Evolutionary conservation across 2,113 vertebrate species (phyloP).

Genomic region (Daubentonia madagascariensis): DNA sequence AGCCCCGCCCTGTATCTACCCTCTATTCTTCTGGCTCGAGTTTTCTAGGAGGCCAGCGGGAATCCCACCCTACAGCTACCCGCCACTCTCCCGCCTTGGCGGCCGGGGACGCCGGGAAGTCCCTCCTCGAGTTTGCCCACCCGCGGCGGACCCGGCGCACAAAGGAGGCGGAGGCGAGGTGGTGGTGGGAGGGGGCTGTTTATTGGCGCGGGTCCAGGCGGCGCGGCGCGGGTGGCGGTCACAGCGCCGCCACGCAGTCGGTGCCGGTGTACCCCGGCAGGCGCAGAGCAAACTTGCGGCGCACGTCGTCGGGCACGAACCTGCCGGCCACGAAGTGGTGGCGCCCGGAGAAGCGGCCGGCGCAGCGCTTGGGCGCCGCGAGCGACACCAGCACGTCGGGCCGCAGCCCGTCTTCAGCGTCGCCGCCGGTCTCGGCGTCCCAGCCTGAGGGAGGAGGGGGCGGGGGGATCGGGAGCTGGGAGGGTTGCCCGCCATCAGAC

Average conservation of each 20-base stretch:
- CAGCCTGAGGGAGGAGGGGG: slow-evolving; percentile 85
- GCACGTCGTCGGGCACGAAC: slow-evolving; percentile 94
- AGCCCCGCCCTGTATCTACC: neutral
- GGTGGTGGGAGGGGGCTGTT: neutral
- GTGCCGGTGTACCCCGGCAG: slow-evolving; percentile 91
- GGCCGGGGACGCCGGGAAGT: neutral
- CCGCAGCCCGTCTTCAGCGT: slow-evolving; percentile 85
- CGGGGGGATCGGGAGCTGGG: neutral
- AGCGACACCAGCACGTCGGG: slow-evolving; percentile 95
- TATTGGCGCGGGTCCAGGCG: neutral
- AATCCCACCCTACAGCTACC: neutral
- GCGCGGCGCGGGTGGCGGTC: slow-evolving; percentile 39
- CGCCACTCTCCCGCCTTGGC: neutral
- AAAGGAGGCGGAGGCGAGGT: neutral
- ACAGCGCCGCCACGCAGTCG: slow-evolving; percentile 92
- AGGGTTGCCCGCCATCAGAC: neutral
- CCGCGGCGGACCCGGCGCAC: neutral
- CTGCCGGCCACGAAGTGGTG: slow-evolving; percentile 94
- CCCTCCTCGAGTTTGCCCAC: fast-evolving
- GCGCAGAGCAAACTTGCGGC: slow-evolving; percentile 94
- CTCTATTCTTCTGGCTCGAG: neutral
- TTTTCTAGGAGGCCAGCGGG: neutral
- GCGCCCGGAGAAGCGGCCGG: slow-evolving; percentile 90
- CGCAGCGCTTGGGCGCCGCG: slow-evolving; percentile 91
- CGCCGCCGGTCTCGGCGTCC: slow-evolving; percentile 86